These are phyloP conservation scores for Synergus gifuensis DNA, from an alignment of 2,888 invertebrate genomes.

Conservation along the genomic window DNA sequence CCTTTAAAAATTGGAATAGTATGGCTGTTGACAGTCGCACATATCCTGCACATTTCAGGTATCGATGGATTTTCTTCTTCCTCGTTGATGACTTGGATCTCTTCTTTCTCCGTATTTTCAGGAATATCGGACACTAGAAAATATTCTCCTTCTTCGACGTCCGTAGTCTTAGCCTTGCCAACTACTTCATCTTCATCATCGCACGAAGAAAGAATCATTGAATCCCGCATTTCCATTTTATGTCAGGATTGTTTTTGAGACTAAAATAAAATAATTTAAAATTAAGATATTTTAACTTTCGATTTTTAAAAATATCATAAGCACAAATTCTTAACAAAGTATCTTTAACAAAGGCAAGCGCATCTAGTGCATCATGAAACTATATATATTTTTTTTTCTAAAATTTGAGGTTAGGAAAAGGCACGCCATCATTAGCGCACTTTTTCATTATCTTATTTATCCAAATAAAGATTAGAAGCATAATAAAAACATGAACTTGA, in stretches of 20 bases:
- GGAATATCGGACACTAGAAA: constrained; percentile 56
- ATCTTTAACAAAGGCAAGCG: neutral
- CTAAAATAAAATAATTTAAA: too few species aligned
- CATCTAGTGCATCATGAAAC: neutral
- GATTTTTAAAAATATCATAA: neutral
- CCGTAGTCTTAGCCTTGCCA: constrained; percentile 55
- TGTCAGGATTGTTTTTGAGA: too few species aligned
- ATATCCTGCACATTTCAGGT: constrained; percentile 79
- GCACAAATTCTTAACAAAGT: neutral
- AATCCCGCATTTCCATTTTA: constrained; percentile 59
- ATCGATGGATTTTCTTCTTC: constrained; percentile 47
- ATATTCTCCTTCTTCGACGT: constrained; percentile 57
- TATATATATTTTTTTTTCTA: neutral
- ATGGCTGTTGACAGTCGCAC: constrained; percentile 79
- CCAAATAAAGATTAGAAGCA: neutral
- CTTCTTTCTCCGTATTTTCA: constrained; percentile 39
- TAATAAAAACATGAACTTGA: neutral
- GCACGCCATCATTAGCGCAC: neutral
- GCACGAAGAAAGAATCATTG: constrained; percentile 59
- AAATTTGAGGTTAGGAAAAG: neutral
- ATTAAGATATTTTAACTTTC: too few species aligned
- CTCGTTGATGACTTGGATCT: constrained; percentile 40
- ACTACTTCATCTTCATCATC: constrained; percentile 55
- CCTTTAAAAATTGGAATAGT: constrained; percentile 83
- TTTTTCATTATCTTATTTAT: neutral